Conservation (phyloP, 2,797 vertebrate genomes). For the Lerista edwardsae region DNA sequence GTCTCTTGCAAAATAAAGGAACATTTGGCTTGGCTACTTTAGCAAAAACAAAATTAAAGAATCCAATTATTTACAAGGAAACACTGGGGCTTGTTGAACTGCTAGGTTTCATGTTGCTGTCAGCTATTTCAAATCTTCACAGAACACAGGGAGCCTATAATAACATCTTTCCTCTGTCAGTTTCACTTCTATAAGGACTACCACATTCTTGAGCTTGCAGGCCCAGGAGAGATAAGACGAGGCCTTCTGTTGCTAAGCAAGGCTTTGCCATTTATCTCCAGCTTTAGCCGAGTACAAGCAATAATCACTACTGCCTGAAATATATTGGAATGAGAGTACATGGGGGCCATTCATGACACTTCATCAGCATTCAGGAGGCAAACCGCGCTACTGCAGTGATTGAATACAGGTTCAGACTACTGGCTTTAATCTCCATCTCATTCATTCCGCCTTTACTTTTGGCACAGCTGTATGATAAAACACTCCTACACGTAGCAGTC, state of each 20-base stretch:
- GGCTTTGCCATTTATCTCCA: conserved; percentile 76
- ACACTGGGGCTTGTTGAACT: background rate
- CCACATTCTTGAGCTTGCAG: conserved; percentile 67
- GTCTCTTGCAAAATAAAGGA: conserved; percentile 31
- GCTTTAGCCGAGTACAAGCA: conserved; percentile 77
- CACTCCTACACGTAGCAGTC: conserved; percentile 76
- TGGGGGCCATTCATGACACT: conserved; percentile 87
- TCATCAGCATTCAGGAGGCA: conserved; percentile 89
- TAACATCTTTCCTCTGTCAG: conserved; percentile 44
- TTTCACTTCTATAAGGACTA: conserved; percentile 69
- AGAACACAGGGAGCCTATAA: conserved; percentile 41
- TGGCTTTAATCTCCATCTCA: conserved; percentile 90
- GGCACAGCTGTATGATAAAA: conserved; percentile 90
- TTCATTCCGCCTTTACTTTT: conserved; percentile 85
- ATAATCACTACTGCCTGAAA: conserved; percentile 81
- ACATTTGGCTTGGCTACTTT: conserved; percentile 38
- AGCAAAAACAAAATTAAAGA: background rate
- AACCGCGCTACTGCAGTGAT: conserved; percentile 81
- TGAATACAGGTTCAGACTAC: conserved; percentile 87
- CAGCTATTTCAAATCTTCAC: conserved; percentile 46
- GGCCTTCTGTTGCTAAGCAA: conserved; percentile 75
- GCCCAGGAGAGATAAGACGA: conserved; percentile 66
- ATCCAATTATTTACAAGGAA: conserved; percentile 49
- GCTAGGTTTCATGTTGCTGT: conserved; percentile 17
- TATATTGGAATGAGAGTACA: conserved; percentile 81